Evolutionary conservation across 1,140 invertebrate species (phyloP).

Genomic region (Polypedilum pembai): DNA sequence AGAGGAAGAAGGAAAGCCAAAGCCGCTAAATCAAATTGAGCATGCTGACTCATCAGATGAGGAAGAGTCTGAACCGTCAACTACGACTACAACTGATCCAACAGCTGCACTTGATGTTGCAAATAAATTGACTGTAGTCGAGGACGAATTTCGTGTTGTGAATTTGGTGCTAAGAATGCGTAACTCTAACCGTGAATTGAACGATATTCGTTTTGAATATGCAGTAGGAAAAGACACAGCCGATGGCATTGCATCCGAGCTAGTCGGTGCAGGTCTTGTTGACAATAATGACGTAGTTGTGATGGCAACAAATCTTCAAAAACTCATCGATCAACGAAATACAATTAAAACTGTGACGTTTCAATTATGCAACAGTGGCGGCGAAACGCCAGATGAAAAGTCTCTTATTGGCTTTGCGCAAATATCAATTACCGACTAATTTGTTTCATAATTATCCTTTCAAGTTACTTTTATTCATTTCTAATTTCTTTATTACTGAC

Average conservation of each 20-base stretch:
- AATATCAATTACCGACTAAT: conserved; percentile 80
- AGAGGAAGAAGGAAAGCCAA: conserved; percentile 45
- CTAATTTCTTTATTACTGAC: too few relatives aligned
- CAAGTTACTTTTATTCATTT: too few relatives aligned
- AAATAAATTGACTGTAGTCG: conserved; percentile 31
- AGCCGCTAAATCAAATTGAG: conserved; percentile 49
- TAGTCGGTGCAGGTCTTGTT: conserved; percentile 90
- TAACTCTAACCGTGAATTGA: conserved; percentile 84
- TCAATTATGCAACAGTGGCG: conserved; percentile 64
- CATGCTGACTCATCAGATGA: conserved; percentile 51
- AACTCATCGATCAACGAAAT: conserved; percentile 69
- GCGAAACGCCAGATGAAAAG: conserved; percentile 87
- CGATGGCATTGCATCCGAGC: conserved; percentile 87
- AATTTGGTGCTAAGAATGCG: conserved; percentile 78
- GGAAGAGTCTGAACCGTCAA: conserved; percentile 38
- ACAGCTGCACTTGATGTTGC: conserved; percentile 22
- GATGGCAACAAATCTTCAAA: conserved; percentile 86
- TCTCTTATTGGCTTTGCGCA: conserved; percentile 93
- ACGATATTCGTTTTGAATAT: conserved; percentile 97
- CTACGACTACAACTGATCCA: conserved; percentile 32
- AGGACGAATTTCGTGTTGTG: conserved; percentile 43
- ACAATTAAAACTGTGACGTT: conserved; percentile 72
- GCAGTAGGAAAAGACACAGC: conserved; percentile 83
- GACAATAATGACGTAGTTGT: conserved; percentile 83
- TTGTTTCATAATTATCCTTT: too few relatives aligned